Evolutionary conservation across 2,797 vertebrate genomes (phyloP), one percentile per base, ranked within the genome.

Genomic region (Furcifer pardalis): DNA sequence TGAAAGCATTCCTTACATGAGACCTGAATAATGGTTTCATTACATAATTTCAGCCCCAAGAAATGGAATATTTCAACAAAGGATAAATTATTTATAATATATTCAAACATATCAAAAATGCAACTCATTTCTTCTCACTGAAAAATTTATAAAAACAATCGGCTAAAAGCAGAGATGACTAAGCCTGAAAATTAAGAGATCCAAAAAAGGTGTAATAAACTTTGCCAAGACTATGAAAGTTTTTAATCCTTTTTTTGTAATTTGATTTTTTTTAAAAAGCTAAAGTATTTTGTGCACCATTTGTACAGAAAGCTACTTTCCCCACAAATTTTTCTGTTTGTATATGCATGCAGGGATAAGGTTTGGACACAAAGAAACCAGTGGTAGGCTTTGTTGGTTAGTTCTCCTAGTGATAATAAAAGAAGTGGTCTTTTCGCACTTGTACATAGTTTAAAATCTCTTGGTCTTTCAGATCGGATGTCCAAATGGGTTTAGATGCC

Each of bases 111-210:
- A 91, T 77, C 65, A 80, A 83, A 91, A 90, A 86, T 84, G 60
- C 85, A 91, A 76, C 49, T 86, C 30, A 52, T 82, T 59, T 68
- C 44, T 60, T 17, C 66, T 75, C 75, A 49, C 30, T 93, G 77
- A 80, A 88, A 91, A 90, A 91, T 88, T 92, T 89, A 88, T 93
- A 82, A 85, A 81, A 56, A 89, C 75, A 86, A 81, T 78, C 78
- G 84, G 42, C 63, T 32, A 84, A 84, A 91, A 87, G 49, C 60
- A 88, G 89, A 91, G 83, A 46, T 87, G 83, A 49, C 79, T 60
- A 86, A 83, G 85, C 79, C 63, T 71, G 69, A 76, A 83, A 40
- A n/a, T 7, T 32, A 10, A 85, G 78, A 83, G 87, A 85, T 85
- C 79, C 32, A 52, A 56, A n/a, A 85, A 85, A 82, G 0, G 84